Evolutionary conservation across 2,888 invertebrate species (phyloP), one percentile per base, ranked within the genome.

Genomic region (Archips xylosteana): DNA sequence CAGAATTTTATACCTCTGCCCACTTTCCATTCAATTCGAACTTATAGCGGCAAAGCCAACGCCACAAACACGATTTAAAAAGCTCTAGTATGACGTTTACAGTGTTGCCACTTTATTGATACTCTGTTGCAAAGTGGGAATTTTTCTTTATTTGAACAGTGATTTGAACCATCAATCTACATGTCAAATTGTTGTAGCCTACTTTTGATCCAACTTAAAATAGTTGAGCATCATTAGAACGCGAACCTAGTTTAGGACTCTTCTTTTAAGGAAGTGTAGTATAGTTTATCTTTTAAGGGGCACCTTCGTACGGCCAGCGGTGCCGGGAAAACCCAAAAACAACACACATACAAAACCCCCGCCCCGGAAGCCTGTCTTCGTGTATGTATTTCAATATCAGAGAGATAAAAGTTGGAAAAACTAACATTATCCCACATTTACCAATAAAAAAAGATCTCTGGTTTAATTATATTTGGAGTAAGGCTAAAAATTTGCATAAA

Each of bases 381-480:
- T 70, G 74, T 74, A 74, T 64, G 74, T 74, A 74, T 74, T 32
- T 49, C 47, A 57, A 36, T 34, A 49, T 49, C 49, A 12, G n/a
- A 15, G 23, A 42, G 3, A 51, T 23, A 63, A 15, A 0, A 36
- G 10, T 39, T 13, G 36, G n/a, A 36, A 60, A 39, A 39, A 60
- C 60, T 60, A 60, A 60, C 60, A 34, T 6, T 36, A 2, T 10
- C 2, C 36, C 6, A 36, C 34, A n/a, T 39, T 39, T 60, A n/a
- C n/a, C 2, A 4, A 59, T 12, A 12, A n/a, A n/a, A 47, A 47
- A 13, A 47, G 5, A n/a, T n/a, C n/a, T 49, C 49, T 45, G 45
- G 12, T 12, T 3, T 45, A 3, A 45, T 8, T 42, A 42, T 8
- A 9, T 42, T 39, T 42, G 42, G 1, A 23, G 23, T 1, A 23